Evolutionary conservation across 2,797 vertebrate species (phyloP).

Genomic region (Rhynchonycteris naso): DNA sequence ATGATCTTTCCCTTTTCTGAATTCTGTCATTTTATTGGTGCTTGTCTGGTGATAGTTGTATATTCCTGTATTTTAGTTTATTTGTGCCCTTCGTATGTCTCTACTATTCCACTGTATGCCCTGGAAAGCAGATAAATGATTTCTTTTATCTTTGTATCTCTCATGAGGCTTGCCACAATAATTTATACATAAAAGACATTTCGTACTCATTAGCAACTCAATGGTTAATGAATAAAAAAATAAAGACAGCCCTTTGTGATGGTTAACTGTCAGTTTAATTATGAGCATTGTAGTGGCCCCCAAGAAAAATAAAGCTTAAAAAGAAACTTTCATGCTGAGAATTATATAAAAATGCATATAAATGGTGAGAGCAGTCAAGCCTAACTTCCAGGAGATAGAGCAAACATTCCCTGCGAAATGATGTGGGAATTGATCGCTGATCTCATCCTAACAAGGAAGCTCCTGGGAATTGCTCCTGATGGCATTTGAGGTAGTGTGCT

Average conservation of each 20-base stretch:
- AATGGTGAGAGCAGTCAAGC: slow-evolving; percentile 19
- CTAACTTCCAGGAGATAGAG: slow-evolving; percentile 29
- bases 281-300: background rate
- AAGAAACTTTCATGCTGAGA: slow-evolving; percentile 36
- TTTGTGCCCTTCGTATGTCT: background rate
- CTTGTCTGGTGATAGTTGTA: background rate
- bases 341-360: background rate
- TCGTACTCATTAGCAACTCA: background rate
- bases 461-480: slow-evolving; percentile 52
- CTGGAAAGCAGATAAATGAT: slow-evolving; percentile 6
- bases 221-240: slow-evolving; percentile 40
- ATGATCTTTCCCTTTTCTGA: background rate
- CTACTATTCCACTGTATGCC: background rate
- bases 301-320: slow-evolving; percentile 32
- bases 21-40: background rate
- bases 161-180: background rate
- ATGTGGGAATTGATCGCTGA: slow-evolving; percentile 51
- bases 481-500: background rate
- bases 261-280: slow-evolving; percentile 36
- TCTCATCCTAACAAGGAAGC: slow-evolving; percentile 1
- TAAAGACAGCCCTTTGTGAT: background rate
- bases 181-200: background rate
- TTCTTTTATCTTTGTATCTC: slow-evolving; percentile 50
- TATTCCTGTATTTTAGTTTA: slow-evolving; percentile 32
- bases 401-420: slow-evolving; percentile 33